A percentile compares a stretch with the other conserved stretches of the same genome.
phyloP scores from a whole-genome alignment of 2,113 vertebrate genomes.

The Ranitomeya imitator region DNA sequence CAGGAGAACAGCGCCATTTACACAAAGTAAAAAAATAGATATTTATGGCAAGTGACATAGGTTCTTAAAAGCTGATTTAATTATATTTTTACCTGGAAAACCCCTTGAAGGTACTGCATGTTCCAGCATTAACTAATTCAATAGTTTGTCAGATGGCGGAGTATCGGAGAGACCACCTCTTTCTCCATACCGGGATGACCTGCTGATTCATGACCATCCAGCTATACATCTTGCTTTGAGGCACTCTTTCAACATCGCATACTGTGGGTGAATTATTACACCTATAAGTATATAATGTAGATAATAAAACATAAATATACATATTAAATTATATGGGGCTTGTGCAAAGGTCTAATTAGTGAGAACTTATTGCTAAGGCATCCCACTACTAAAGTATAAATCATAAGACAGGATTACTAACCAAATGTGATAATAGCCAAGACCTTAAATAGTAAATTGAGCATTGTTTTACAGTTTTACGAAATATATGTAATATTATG shows the following conservation, averaged over 20 bases:
- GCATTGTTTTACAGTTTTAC: constrained; percentile 8
- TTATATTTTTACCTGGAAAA: too few species aligned
- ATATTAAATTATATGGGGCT: constrained; percentile 32
- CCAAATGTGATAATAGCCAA: constrained; percentile 26
- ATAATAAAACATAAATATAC: constrained; percentile 30
- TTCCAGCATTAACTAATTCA: neutral
- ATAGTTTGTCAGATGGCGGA: neutral
- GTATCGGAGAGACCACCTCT: neutral
- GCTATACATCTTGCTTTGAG: neutral
- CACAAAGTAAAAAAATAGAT: too few species aligned
- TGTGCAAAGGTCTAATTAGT: constrained; percentile 25
- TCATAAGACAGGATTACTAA: constrained; percentile 39
- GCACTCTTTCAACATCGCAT: neutral
- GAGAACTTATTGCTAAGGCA: constrained; percentile 14
- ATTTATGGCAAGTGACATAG: too few species aligned
- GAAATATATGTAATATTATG: constrained; percentile 21
- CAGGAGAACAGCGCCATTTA: too few species aligned
- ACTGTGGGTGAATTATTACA: neutral
- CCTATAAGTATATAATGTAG: constrained; percentile 16
- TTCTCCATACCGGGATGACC: too few species aligned
- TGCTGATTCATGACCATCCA: neutral
- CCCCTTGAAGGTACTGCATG: neutral
- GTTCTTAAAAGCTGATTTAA: too few species aligned
- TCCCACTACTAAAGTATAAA: constrained; percentile 2
- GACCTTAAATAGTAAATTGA: neutral